Evolutionary conservation across 2,888 invertebrate species (phyloP).

Genomic region (Oegoconia quadripuncta): DNA sequence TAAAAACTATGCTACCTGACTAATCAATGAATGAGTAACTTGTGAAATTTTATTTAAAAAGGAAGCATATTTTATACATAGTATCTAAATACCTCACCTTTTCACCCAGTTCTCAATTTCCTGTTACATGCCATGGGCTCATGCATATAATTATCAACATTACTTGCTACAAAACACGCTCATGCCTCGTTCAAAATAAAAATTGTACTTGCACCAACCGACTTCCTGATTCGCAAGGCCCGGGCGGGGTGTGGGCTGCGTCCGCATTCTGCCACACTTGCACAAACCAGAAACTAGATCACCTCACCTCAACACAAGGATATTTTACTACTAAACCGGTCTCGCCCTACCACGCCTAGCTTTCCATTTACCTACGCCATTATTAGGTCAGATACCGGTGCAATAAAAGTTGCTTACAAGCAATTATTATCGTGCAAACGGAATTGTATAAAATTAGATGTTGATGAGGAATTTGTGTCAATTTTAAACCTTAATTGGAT

Average conservation of each 20-base stretch:
- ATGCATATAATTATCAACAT: constrained; percentile 7
- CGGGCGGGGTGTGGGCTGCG: constrained; percentile 45
- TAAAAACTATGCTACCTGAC: too few relatives aligned
- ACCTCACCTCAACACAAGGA: constrained; percentile 68
- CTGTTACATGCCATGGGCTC: constrained; percentile 15
- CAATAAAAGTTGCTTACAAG: background rate
- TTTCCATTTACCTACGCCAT: constrained; percentile 62
- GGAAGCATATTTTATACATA: too few relatives aligned
- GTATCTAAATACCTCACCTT: too few relatives aligned
- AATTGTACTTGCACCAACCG: constrained; percentile 27
- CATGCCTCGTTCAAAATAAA: constrained; percentile 14
- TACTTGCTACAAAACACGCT: constrained; percentile 4
- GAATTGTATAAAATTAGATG: background rate
- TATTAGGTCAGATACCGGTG: constrained; percentile 38
- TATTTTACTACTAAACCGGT: constrained; percentile 59
- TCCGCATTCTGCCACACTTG: constrained; percentile 69
- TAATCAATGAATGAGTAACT: too few relatives aligned
- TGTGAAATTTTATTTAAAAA: too few relatives aligned
- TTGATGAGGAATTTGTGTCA: too few relatives aligned
- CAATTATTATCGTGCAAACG: background rate
- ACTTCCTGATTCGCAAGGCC: constrained; percentile 56
- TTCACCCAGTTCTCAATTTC: background rate
- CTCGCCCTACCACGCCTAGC: constrained; percentile 60
- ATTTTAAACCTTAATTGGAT: too few relatives aligned
- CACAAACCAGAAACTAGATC: constrained; percentile 58